These are phyloP conservation scores for Anodontia alba DNA, from an alignment of 2,888 invertebrate species.

Conservation along the genomic window DNA sequence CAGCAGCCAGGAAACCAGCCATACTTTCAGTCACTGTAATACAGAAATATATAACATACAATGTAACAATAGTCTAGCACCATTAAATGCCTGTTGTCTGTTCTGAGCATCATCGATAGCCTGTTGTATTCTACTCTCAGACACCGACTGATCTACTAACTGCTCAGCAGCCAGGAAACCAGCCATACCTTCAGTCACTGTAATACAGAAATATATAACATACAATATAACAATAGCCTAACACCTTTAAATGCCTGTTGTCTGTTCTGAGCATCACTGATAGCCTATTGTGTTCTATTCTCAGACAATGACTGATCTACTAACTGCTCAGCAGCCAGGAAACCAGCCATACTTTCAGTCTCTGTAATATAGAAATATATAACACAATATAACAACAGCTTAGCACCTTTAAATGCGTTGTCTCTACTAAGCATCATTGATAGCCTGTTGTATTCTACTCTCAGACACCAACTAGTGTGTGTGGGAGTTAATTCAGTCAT, in stretches of 20 bases:
- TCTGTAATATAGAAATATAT: no score
- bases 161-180: slow-evolving; percentile 81
- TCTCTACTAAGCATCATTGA: slow-evolving; percentile 75
- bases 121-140: slow-evolving; percentile 78
- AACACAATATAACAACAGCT: no score
- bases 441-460: slow-evolving; percentile 76
- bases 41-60: no score
- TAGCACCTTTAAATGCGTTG: slow-evolving; percentile 66
- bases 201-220: no score
- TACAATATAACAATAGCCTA: no score
- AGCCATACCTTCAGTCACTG: slow-evolving; percentile 82
- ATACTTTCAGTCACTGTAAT: slow-evolving; percentile 80
- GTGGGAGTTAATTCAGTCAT: no score
- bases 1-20: slow-evolving; percentile 81
- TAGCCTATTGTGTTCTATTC: slow-evolving; percentile 76
- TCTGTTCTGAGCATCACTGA: slow-evolving; percentile 75
- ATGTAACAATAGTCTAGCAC: slow-evolving; percentile 44
- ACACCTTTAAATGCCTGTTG: slow-evolving; percentile 68
- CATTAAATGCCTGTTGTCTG: slow-evolving; percentile 69
- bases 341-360: slow-evolving; percentile 81
- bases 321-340: slow-evolving; percentile 79
- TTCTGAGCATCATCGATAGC: slow-evolving; percentile 77
- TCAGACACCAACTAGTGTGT: slow-evolving; percentile 78
- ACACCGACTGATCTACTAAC: slow-evolving; percentile 71
- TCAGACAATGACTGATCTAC: slow-evolving; percentile 76